Evolutionary conservation across 2,797 vertebrate species (phyloP).

Genomic region (Lithobates pipiens): DNA sequence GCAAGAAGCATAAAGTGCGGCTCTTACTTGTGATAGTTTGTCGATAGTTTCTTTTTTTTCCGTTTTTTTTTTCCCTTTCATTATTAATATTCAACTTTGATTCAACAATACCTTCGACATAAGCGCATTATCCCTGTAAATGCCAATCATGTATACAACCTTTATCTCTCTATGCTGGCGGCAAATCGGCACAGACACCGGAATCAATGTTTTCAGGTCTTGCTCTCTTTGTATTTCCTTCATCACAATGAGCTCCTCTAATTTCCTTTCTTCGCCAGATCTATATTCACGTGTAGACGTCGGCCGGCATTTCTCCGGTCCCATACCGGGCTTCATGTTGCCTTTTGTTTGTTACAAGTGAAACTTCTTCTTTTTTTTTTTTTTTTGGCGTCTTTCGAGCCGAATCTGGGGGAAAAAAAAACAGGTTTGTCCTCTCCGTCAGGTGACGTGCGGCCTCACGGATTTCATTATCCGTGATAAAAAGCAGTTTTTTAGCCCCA

Average conservation of each 20-base stretch:
- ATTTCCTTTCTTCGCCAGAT: slow-evolving; percentile 10
- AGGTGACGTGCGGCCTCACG: slow-evolving; percentile 20
- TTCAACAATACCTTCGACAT: slow-evolving; percentile 30
- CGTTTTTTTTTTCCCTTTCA: not conserved
- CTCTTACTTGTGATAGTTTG: not conserved
- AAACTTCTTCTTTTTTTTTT: not conserved
- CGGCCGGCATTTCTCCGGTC: not conserved
- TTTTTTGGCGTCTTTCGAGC: not conserved
- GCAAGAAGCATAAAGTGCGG: too few species aligned
- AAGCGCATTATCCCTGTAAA: slow-evolving; percentile 30
- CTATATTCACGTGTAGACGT: not conserved
- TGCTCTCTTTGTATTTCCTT: slow-evolving; percentile 13
- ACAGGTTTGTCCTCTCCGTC: not conserved
- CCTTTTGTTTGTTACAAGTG: not conserved
- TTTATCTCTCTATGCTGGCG: slow-evolving; percentile 8
- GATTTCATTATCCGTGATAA: slow-evolving; percentile 41
- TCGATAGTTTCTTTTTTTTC: not conserved
- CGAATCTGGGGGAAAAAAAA: too few species aligned
- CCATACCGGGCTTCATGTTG: not conserved
- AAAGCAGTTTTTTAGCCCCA: not conserved
- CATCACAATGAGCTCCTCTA: not conserved
- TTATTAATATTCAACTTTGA: slow-evolving; percentile 14
- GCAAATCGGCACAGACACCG: not conserved
- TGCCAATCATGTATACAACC: slow-evolving; percentile 4
- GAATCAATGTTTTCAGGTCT: slow-evolving; percentile 20